Base-by-base conservation (phyloP, 1,140 invertebrate species). In the Drosophila albomicans region DNA sequence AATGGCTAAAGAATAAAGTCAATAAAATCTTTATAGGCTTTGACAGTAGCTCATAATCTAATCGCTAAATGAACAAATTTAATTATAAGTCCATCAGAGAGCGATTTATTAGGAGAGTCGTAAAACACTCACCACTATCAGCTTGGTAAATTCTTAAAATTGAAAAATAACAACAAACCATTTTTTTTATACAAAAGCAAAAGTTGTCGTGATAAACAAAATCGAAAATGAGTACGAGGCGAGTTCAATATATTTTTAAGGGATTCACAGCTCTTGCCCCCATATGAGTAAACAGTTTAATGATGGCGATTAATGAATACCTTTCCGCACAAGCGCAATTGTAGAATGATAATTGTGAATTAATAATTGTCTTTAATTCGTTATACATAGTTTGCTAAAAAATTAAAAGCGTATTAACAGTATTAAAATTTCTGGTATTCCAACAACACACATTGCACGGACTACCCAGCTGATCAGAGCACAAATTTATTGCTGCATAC, bases 1-100 rank as follows among this genome's bases (percentile, higher is more conserved):
- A 15, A 54, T 48, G 13, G 41, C 16, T 51, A 30, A 70, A 41
- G 3, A 48, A 15, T 59, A 15, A 41, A 54, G 45, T 48, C 35
- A 48, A 43, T 20, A 57, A 54, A 70, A 67, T 62, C 45, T 63
- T 61, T 38, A 56, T 41, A 4, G 4, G 25, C 32, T 35, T 54
- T 16, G 35, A 3, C 16, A 46, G 41, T 16, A 16, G 28, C 10
- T 35, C 41, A 41, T 68, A 70, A 86, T 86, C 75, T 87, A 79
- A 87, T 87, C 82, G 41, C 45, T 35, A 45, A 30, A 46, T 59
- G 38, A 32, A 10, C 4, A 11, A 69, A 73, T 70, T 79, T 82
- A 88, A 86, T 86, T 86, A 82, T 78, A 77, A 88, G 75, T 51
- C 84, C 84, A 86, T 86, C 72, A 87, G 56, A 6, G 46, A 64